These are phyloP conservation scores for Lepidostoma basale DNA, from an alignment of 1,140 invertebrate genomes.

Conservation along the genomic window DNA sequence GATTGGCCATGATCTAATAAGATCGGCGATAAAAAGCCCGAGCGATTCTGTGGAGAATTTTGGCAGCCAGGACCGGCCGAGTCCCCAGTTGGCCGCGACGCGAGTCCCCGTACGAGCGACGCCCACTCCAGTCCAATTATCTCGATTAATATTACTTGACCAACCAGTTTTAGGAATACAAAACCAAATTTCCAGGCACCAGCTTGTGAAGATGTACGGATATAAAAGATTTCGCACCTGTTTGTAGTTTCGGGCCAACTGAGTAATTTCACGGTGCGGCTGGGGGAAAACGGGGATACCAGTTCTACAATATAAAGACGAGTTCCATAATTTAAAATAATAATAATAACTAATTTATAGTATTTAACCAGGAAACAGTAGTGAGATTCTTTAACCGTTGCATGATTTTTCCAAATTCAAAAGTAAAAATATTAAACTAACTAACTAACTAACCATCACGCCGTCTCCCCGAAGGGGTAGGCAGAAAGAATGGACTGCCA, in stretches of 20 bases:
- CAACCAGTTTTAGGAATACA: conserved; percentile 26
- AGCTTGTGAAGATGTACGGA: conserved; percentile 13
- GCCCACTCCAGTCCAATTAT: conserved; percentile 20
- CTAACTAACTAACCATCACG: no score
- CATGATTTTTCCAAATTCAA: no score
- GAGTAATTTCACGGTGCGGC: neutral
- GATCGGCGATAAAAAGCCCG: conserved; percentile 10
- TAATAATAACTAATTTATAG: no score
- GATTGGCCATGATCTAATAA: conserved; percentile 20
- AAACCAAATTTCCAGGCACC: conserved; percentile 23
- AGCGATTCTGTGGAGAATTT: no score
- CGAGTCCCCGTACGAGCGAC: neutral
- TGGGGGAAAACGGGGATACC: neutral
- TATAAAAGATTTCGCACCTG: conserved; percentile 26
- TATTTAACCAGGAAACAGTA: no score
- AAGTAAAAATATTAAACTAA: no score
- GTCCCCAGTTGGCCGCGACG: neutral
- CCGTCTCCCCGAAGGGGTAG: no score
- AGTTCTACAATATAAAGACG: no score
- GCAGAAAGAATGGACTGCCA: no score
- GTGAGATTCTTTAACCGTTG: no score
- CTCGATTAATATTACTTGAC: conserved; percentile 27
- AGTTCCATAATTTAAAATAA: no score
- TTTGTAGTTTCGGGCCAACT: conserved; percentile 12
- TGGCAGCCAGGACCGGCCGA: neutral